phyloP scores from a whole-genome alignment of 1,140 invertebrate species.

The Choristoneura fumiferana region DNA sequence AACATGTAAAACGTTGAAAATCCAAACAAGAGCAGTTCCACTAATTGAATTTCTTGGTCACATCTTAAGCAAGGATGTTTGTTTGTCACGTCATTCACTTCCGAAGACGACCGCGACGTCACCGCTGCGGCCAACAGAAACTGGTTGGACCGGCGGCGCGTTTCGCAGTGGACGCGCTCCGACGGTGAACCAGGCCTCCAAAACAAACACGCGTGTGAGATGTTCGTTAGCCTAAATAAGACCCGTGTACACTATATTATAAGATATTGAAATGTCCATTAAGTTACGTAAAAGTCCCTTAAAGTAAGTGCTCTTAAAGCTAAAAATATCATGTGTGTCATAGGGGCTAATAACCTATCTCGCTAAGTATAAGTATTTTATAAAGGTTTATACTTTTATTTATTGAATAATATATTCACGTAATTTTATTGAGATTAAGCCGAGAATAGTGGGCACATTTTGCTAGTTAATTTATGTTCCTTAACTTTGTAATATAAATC shows the following conservation, averaged over 20 bases:
- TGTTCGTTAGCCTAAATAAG: conserved; percentile 35
- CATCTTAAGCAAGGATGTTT: conserved; percentile 32
- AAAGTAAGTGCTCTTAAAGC: no score
- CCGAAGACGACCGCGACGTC: conserved; percentile 35
- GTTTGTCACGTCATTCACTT: conserved; percentile 39
- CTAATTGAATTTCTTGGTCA: conserved; percentile 18
- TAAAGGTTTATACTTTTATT: no score
- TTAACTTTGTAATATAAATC: no score
- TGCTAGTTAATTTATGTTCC: no score
- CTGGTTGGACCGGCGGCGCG: conserved; percentile 32
- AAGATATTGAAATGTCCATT: conserved; percentile 5
- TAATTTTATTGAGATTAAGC: no score
- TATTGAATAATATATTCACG: no score
- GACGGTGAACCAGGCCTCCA: conserved; percentile 45
- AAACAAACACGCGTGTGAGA: conserved; percentile 58
- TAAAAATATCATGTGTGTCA: no score
- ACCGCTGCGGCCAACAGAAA: conserved; percentile 27
- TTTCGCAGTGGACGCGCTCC: conserved; percentile 49
- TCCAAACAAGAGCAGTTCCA: conserved; percentile 14
- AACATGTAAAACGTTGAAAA: conserved; percentile 14
- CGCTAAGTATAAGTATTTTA: no score
- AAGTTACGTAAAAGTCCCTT: no score
- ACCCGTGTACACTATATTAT: conserved; percentile 33
- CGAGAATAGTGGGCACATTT: no score
- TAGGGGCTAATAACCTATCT: no score